Conservation (phyloP, 2,888 invertebrate genomes). For the Tetragonula carbonaria region DNA sequence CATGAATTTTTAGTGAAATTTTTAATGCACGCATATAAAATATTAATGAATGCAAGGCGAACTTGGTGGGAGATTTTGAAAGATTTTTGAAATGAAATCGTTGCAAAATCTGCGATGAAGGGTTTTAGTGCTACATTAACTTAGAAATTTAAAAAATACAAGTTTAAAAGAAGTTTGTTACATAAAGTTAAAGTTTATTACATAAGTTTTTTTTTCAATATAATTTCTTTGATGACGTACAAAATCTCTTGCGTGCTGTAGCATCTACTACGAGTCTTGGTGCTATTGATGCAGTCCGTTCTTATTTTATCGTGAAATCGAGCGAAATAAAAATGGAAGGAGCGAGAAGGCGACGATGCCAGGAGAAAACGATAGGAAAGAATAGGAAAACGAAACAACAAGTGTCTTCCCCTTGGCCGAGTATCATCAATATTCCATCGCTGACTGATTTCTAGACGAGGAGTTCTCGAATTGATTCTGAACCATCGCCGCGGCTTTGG, state of each 20-base stretch:
- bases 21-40: not conserved
- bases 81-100: no score
- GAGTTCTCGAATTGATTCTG: conserved; percentile 33
- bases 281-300: not conserved
- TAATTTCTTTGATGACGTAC: no score
- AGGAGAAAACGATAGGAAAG: not conserved
- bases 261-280: not conserved
- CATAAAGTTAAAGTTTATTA: no score
- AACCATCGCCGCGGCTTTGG: conserved; percentile 14
- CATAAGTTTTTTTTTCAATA: no score
- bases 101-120: no score
- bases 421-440: conserved; percentile 32
- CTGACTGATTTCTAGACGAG: conserved; percentile 9
- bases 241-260: no score
- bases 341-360: not conserved
- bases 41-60: no score
- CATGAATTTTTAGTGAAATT: no score
- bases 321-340: not conserved
- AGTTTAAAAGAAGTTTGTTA: no score
- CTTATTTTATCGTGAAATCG: not conserved
- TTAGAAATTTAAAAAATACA: no score
- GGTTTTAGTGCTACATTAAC: no score
- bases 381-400: conserved; percentile 40
- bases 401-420: not conserved
- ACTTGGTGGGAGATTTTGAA: no score